Conservation (phyloP, 2,113 vertebrate species). For the Apteryx owenii region DNA sequence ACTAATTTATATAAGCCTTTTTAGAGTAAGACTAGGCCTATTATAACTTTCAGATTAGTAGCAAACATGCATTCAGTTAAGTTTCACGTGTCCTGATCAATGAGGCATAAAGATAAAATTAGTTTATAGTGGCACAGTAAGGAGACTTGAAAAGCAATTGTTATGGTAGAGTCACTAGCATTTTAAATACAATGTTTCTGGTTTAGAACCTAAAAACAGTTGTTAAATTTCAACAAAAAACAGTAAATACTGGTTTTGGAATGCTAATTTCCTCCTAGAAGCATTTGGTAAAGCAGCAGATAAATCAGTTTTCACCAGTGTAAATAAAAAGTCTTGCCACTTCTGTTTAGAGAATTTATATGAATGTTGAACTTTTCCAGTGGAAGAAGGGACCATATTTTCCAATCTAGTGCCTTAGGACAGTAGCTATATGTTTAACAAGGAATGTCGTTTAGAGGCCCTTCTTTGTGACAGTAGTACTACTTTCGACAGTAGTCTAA, state of each 20-base stretch:
- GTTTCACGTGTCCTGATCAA: background rate
- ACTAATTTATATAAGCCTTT: background rate
- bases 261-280: background rate
- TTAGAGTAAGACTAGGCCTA: background rate
- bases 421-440: background rate
- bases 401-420: background rate
- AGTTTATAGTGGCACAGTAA: background rate
- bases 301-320: background rate
- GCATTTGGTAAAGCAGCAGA: background rate
- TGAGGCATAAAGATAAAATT: slow-evolving; percentile 16
- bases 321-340: background rate
- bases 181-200: background rate
- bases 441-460: background rate
- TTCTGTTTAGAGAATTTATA: background rate
- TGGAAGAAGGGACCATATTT: background rate
- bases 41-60: background rate
- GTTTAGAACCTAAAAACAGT: background rate
- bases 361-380: background rate
- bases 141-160: background rate
- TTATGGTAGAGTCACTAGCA: background rate
- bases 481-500: background rate
- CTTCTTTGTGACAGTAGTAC: background rate
- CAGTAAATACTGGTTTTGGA: background rate
- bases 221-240: background rate
- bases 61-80: background rate